Evolutionary conservation across 1,140 invertebrate genomes (phyloP), one percentile per base, ranked within the genome.

Genomic region (Drosophila subpulchrella): DNA sequence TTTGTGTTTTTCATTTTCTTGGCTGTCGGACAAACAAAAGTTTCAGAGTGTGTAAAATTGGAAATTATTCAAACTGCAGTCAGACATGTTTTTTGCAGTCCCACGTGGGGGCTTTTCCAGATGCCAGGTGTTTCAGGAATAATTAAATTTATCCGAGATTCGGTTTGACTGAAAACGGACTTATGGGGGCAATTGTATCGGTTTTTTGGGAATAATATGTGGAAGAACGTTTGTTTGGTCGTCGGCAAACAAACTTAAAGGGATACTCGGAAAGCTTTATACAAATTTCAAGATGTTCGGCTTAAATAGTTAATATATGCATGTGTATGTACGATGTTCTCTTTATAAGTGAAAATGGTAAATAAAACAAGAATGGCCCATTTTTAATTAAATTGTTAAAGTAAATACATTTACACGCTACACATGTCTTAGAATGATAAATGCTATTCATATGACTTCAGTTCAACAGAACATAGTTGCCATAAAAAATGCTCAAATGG

Each of bases 41-140:
- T 59, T 65, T 27, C 41, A 13, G 3, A 50, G 62, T 68, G 73
- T 74, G 68, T 60, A 78, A 86, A 82, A 88, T 88, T 86, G 82
- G 50, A 78, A 78, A 82, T 86, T 86, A 88, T 88, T 86, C 83
- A 88, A 83, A 68, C 54, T 71, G 80, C 60, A 79, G 66, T 53
- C 67, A 44, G 73, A 77, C 78, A 73, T 58, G 78, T 81, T 81
- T 81, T 77, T 62, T 75, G 59, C 58, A 34, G 32, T 38, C 32
- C 27, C 20, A 15, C n/a, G 30, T 24, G 36, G 42, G 39, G n/a
- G 15, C 42, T 44, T 51, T 71, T 77, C 53, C 46, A 72, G 41
- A 42, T 59, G 53, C 34, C 60, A 75, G 60, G 63, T 66, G 67
- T 77, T 57, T 34, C 32, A 54, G 55, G 48, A 75, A 85, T 86